Percentiles rank a stretch among this genome's conserved stretches.
Evolutionary conservation across 2,113 vertebrate genomes (phyloP).

Genomic region (Platycercus adscitus): DNA sequence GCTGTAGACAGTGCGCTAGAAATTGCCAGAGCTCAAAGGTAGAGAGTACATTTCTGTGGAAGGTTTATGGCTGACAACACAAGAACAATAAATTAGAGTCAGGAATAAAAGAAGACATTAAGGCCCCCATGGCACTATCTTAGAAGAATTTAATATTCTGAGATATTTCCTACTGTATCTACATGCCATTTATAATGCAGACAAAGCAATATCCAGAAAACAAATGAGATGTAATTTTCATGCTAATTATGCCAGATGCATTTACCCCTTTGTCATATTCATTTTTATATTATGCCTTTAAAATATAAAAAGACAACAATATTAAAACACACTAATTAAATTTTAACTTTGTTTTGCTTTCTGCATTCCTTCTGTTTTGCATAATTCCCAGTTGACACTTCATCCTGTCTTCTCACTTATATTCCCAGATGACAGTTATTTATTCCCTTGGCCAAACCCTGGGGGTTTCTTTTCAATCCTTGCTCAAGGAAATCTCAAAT

Average conservation of each 20-base stretch:
- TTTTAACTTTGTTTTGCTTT: slow-evolving; percentile 4
- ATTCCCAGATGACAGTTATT: slow-evolving; percentile 26
- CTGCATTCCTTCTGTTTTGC: background rate
- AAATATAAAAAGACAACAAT: slow-evolving; percentile 39
- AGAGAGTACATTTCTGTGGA: background rate
- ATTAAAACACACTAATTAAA: slow-evolving; percentile 50
- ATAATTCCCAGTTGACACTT: slow-evolving; percentile 44
- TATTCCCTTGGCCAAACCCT: background rate
- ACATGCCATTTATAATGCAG: slow-evolving; percentile 56
- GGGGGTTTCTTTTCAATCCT: background rate
- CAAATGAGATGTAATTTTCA: slow-evolving; percentile 61
- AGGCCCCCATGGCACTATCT: slow-evolving; percentile 25
- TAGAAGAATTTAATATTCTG: slow-evolving; percentile 62
- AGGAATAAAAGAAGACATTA: slow-evolving; percentile 36
- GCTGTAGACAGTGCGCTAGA: background rate
- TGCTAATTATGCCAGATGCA: slow-evolving; percentile 56
- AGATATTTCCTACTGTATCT: slow-evolving; percentile 56
- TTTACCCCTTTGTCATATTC: slow-evolving; percentile 61
- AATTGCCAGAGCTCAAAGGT: background rate
- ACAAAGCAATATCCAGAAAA: slow-evolving; percentile 58
- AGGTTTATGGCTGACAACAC: slow-evolving; percentile 40
- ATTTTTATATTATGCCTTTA: slow-evolving; percentile 57
- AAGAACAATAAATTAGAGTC: slow-evolving; percentile 52
- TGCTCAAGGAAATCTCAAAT: background rate
- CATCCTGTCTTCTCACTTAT: background rate